These are phyloP conservation scores for Chromobotia macracanthus DNA, from an alignment of 2,797 vertebrate genomes.

Conservation along the genomic window DNA sequence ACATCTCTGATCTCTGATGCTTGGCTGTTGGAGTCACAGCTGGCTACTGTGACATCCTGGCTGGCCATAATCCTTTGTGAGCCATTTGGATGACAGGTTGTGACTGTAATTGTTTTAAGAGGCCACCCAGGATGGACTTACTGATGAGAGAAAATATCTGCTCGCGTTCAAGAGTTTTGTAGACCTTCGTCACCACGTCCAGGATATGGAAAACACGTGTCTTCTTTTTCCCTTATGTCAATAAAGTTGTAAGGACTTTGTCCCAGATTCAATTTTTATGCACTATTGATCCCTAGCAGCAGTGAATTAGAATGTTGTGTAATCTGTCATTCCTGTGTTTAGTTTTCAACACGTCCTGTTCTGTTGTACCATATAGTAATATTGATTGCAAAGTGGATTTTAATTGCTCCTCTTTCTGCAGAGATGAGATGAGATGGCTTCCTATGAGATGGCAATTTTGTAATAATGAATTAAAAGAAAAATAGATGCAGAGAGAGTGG, in stretches of 20 bases:
- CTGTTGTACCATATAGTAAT: not conserved
- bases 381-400: slow-evolving; percentile 1
- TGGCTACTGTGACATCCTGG: slow-evolving; percentile 37
- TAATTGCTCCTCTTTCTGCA: not conserved
- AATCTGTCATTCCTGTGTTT: not conserved
- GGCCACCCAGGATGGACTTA: slow-evolving; percentile 55
- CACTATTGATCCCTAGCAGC: slow-evolving; percentile 20
- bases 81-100: slow-evolving; percentile 39
- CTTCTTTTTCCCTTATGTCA: slow-evolving; percentile 26
- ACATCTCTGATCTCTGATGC: slow-evolving; percentile 31
- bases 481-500: not conserved
- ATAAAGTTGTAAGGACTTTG: slow-evolving; percentile 10
- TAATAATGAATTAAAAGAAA: not conserved
- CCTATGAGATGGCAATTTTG: not conserved
- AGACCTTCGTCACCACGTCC: slow-evolving; percentile 35
- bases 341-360: not conserved
- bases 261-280: slow-evolving; percentile 24
- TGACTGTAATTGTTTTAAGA: slow-evolving; percentile 47
- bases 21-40: slow-evolving; percentile 34
- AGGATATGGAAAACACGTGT: slow-evolving; percentile 49
- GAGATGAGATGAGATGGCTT: not conserved
- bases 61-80: slow-evolving; percentile 44
- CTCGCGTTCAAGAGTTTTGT: slow-evolving; percentile 16
- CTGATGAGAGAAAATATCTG: slow-evolving; percentile 41
- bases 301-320: slow-evolving; percentile 12